Base-by-base conservation (phyloP, 2,797 vertebrate species). In the Novumbra hubbsi region DNA sequence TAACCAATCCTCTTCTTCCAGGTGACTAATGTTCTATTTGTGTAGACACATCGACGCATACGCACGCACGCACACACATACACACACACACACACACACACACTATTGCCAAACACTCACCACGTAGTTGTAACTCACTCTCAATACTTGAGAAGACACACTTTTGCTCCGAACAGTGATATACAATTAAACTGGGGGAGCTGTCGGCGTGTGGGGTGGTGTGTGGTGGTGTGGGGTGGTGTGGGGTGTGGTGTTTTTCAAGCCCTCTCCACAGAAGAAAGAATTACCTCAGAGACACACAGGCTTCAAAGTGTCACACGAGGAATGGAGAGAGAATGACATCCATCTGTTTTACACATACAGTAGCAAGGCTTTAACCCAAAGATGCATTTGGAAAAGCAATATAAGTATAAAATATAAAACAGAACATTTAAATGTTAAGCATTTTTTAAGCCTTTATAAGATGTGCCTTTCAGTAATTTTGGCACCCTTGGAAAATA, bases 161-260 rank as follows among this genome's bases (percentile, higher is more conserved):
- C 21, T 27, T 72, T 72, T 72, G 21, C 32, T 72, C 28, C 41
- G 55, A 72, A 41, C 32, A 48, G 57, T 48, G 57, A 52, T 72
- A 15, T 72, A 45, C 14, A 72, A 19, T 63, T 34, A 45, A 45
- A 45, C 6, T 3, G 8, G 34, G 34, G 14, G 11, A 62, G 4
- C 16, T 24, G 55, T n/a, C 55, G 24, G 21, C 55, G 3, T 57
- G 38, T 45, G n/a, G 9, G 21, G 34, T 49, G 21, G 15, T 15
- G 17, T 30, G 30, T 48, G 34, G 38, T 27, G 38, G 8, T 55
- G 34, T 49, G 21, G 15, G 21, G 17, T 30, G 30, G 8, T 55
- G 34, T 49, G 21, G 15, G 21, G 17, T 30, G 30, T 48, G 34
- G 38, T 27, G 38, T 28, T 63, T 72, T 21, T 63, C 34, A 5